Conservation (phyloP, 2,888 invertebrate genomes). For the Tuta absoluta region DNA sequence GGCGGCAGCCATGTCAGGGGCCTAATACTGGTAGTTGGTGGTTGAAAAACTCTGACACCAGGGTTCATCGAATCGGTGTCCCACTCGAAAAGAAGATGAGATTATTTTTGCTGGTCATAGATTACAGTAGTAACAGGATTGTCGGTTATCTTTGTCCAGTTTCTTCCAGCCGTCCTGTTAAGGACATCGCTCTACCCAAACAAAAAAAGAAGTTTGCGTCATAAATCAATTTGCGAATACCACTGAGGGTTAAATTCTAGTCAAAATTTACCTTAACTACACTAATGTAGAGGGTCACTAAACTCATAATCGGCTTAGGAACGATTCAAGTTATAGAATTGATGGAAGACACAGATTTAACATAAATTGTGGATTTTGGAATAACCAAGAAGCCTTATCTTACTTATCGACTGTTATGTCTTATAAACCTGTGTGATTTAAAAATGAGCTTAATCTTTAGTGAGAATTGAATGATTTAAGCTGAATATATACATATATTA, state of each 20-base stretch:
- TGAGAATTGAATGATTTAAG: not conserved
- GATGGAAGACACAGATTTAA: conserved; percentile 2
- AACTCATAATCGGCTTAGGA: conserved; percentile 20
- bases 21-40: too few species aligned
- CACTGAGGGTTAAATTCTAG: not conserved
- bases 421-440: conserved; percentile 4
- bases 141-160: too few species aligned
- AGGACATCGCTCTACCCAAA: too few species aligned
- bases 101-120: too few species aligned
- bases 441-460: not conserved
- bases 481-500: not conserved
- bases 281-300: conserved; percentile 21
- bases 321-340: conserved; percentile 9
- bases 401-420: not conserved
- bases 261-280: conserved; percentile 10
- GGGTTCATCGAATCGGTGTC: too few species aligned
- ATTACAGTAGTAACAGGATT: too few species aligned
- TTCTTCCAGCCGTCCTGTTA: too few species aligned
- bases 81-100: too few species aligned
- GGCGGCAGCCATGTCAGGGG: too few species aligned
- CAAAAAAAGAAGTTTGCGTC: not conserved
- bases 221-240: not conserved
- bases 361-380: not conserved
- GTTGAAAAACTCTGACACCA: too few species aligned
- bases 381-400: conserved; percentile 2